Base-by-base conservation (phyloP, 1,140 invertebrate genomes). In the Heliconius hermathena region DNA sequence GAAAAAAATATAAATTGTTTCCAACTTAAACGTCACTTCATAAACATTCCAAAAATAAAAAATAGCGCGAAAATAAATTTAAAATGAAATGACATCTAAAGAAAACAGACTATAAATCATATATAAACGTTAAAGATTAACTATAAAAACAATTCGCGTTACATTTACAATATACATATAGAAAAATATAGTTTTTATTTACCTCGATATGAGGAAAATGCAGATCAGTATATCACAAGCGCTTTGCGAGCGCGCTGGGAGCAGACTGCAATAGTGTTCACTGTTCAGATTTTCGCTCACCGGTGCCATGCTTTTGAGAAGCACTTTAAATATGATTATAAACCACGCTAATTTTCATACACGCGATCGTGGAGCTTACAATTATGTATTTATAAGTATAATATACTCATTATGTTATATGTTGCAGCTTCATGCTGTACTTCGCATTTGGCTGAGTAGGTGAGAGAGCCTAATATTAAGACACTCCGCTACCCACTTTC, bases 171-270 rank as follows among this genome's bases (percentile, higher is more conserved):
- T 20, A 52, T 52, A 13, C 1, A 18, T 26, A 66, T 13, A 66
- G 16, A 66, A 29, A 66, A 66, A 66, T 26, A 29, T 66, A 22
- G 8, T 66, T 11, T 66, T 29, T 66, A 66, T 29, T 66, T 66
- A 66, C 60, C 60, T 11, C 60, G 60, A 66, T 66, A 29, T 16
- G 20, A 66, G 60, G 11, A 66, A 66, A 29, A 13, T 26, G 60
- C 60, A 26, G 60, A 66, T 66, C 26, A 66, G 60, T 66, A 66
- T 26, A 38, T 73, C 41, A 73, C 71, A 22, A 73, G 71, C 71
- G 71, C 71, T 29, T 73, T 49, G 38, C 38, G 2, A 41, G 71
- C 71, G 71, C 71, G 71, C 71, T 73, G 71, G 38, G 38, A 73
- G n/a, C 29, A n/a, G 38, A 73, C 41, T 73, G 71, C 38, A 46